phyloP scores from a whole-genome alignment of 2,888 invertebrate species.

The Melangyna quadrimaculata region DNA sequence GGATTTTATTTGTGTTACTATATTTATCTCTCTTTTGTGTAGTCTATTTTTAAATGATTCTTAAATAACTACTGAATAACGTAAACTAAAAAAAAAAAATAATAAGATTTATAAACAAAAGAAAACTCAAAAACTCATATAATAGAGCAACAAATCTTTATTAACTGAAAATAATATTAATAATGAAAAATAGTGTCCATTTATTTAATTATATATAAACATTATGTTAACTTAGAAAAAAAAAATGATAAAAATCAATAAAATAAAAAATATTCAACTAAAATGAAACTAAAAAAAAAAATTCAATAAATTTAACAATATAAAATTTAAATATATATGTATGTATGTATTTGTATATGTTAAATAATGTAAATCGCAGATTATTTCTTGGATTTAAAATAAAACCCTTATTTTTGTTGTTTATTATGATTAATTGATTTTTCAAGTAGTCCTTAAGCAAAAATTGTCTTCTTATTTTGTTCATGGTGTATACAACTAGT shows the following conservation, averaged over 20 bases:
- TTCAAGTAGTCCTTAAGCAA: conserved; percentile 46
- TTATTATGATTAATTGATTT: conserved; percentile 21
- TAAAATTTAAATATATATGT: conserved; percentile 19
- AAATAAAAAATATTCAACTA: conserved; percentile 46
- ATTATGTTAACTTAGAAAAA: conserved; percentile 30
- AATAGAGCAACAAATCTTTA: conserved; percentile 63
- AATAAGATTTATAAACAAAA: conserved; percentile 19
- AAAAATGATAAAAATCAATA: conserved; percentile 48
- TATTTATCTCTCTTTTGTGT: background rate
- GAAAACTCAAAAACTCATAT: conserved; percentile 25
- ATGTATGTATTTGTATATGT: background rate
- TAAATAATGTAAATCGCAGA: conserved; percentile 40
- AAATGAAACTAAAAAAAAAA: conserved; percentile 17
- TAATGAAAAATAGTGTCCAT: conserved; percentile 39
- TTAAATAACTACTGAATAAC: background rate
- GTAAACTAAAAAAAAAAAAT: background rate
- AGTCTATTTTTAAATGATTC: background rate
- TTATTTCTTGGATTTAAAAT: conserved; percentile 15
- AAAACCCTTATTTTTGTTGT: background rate
- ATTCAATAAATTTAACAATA: conserved; percentile 29
- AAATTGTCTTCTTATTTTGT: conserved; percentile 55
- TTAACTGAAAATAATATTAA: conserved; percentile 47
- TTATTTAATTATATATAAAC: conserved; percentile 50
- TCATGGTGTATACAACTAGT: conserved; percentile 33
- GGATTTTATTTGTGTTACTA: background rate